Percentiles rank a stretch among this genome's conserved stretches.
phyloP scores from a whole-genome alignment of 35 echinoderm and acorn worm genomes.

The Diadema setosum region DNA sequence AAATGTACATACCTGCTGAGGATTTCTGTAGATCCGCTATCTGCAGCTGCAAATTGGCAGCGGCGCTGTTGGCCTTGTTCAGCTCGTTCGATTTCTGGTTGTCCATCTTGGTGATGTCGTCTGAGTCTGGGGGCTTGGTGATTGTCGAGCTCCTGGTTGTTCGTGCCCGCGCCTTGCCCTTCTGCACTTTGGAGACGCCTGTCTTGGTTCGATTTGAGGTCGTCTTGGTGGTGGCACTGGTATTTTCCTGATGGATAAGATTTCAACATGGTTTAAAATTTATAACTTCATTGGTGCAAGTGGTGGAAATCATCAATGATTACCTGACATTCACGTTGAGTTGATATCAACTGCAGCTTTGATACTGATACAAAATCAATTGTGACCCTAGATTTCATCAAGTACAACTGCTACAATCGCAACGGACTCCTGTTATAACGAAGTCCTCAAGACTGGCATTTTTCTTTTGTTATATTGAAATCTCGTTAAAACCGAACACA shows the following conservation, averaged over 20 bases:
- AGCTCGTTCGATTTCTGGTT: constrained; percentile 49
- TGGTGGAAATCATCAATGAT: too few species aligned
- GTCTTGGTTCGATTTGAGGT: constrained; percentile 56
- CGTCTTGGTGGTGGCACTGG: constrained; percentile 57
- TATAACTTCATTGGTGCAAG: too few species aligned
- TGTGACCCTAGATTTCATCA: too few species aligned
- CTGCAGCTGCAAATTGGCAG: constrained; percentile 67
- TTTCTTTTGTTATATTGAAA: too few species aligned
- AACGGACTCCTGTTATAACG: too few species aligned
- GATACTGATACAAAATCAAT: too few species aligned
- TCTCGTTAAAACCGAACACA: too few species aligned
- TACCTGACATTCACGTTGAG: too few species aligned
- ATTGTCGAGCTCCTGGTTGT: constrained; percentile 61
- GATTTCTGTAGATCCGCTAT: constrained; percentile 87
- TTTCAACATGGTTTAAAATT: too few species aligned
- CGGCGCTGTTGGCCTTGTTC: constrained; percentile 42
- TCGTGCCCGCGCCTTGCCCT: constrained; percentile 75
- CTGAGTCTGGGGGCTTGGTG: constrained; percentile 66
- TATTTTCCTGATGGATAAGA: constrained; percentile 75
- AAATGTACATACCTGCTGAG: constrained; percentile 66
- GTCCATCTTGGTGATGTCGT: constrained; percentile 81
- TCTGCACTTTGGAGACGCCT: constrained; percentile 45
- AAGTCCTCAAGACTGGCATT: too few species aligned
- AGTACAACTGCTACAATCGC: too few species aligned
- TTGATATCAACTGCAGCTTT: too few species aligned